phyloP scores from a whole-genome alignment of 1,140 invertebrate species.

The Psix sp. region DNA sequence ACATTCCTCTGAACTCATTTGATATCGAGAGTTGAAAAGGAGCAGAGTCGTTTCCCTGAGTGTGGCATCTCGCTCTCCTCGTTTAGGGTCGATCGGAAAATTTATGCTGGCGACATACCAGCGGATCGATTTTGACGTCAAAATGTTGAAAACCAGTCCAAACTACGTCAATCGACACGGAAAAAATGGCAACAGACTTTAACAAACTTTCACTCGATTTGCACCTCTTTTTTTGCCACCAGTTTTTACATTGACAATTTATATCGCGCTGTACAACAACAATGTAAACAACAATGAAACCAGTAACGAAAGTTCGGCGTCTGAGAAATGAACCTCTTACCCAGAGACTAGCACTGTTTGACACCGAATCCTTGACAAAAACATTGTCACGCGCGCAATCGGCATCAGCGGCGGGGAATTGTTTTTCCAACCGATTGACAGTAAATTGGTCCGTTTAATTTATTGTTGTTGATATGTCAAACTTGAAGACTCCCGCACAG shows the following conservation, averaged over 20 bases:
- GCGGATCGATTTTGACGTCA: conserved; percentile 34
- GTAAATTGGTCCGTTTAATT: neutral
- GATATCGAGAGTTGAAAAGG: neutral
- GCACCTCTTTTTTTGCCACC: too few relatives aligned
- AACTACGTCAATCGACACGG: conserved; percentile 24
- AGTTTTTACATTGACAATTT: too few relatives aligned
- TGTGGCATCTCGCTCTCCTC: too few relatives aligned
- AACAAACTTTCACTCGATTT: conserved; percentile 34
- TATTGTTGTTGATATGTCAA: neutral
- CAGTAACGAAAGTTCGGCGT: too few relatives aligned
- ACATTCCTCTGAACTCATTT: neutral
- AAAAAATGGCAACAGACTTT: conserved; percentile 31
- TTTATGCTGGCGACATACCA: conserved; percentile 6
- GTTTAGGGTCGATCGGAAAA: conserved; percentile 22
- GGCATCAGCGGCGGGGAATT: neutral
- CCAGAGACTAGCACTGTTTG: too few relatives aligned
- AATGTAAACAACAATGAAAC: neutral
- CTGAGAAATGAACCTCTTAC: too few relatives aligned
- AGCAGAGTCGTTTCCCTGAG: neutral
- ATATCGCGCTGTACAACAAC: too few relatives aligned
- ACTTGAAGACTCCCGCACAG: neutral
- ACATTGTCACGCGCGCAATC: too few relatives aligned
- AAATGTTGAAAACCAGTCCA: conserved; percentile 30
- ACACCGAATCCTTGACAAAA: too few relatives aligned
- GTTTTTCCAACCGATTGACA: neutral